Conservation (phyloP, 2,888 invertebrate genomes). For the Trichopoda pennipes region DNA sequence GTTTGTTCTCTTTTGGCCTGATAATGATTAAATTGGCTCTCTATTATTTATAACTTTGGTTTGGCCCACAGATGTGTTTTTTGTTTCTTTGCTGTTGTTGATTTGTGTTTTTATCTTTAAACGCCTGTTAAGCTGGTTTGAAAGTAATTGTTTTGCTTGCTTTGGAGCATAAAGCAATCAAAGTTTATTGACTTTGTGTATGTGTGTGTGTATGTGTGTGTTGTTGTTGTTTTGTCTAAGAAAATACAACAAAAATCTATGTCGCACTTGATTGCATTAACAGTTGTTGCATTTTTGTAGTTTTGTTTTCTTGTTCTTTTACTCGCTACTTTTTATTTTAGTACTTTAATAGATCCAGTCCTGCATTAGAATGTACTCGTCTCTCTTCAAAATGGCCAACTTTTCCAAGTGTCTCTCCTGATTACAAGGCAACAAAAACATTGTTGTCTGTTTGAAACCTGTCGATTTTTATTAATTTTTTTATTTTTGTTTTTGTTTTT, state of each 20-base stretch:
- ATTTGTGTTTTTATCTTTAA: neutral
- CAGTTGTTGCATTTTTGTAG: neutral
- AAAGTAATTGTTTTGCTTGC: constrained; percentile 13
- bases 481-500: neutral
- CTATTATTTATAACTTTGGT: constrained; percentile 1
- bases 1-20: neutral
- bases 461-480: too few relatives aligned
- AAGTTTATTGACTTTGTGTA: constrained; percentile 47
- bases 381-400: neutral
- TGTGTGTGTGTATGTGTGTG: too few relatives aligned
- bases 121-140: constrained; percentile 32
- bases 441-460: neutral
- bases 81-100: too few relatives aligned
- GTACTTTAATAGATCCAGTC: neutral
- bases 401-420: neutral
- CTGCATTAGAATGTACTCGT: constrained; percentile 4
- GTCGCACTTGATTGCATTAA: constrained; percentile 19
- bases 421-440: neutral
- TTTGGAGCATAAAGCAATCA: neutral
- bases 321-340: neutral
- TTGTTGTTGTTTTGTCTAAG: neutral
- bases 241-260: constrained; percentile 1
- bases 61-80: neutral
- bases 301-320: neutral
- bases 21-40: neutral